Evolutionary conservation across 2,797 vertebrate species (phyloP).

Genomic region (Melanotaenia maccullochi): DNA sequence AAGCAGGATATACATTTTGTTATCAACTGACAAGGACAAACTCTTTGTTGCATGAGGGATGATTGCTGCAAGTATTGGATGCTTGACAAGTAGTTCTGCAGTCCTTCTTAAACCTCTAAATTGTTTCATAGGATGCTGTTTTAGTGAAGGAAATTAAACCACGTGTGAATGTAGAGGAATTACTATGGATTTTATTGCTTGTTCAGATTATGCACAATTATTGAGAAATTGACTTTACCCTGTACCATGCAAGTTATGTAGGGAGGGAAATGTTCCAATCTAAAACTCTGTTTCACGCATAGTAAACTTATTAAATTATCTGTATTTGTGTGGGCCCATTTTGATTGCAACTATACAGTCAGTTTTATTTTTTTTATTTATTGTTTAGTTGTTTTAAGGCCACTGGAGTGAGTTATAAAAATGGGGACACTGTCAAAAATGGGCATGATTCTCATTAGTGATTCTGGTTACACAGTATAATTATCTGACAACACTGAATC

Average conservation of each 20-base stretch:
- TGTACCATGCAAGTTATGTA: neutral
- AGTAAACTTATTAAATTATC: neutral
- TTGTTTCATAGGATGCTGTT: neutral
- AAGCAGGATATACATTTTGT: conserved; percentile 28
- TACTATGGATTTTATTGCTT: neutral
- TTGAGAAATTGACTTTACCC: neutral
- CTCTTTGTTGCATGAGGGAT: conserved; percentile 5
- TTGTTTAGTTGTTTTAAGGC: neutral
- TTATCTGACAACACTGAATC: conserved; percentile 55
- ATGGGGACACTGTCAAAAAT: conserved; percentile 2
- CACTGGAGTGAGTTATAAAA: neutral
- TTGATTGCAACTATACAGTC: neutral
- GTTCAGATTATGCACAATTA: neutral
- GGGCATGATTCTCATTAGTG: conserved; percentile 13
- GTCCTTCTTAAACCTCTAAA: neutral
- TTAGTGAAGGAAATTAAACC: neutral
- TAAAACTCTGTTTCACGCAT: neutral
- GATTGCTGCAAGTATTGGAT: conserved; percentile 38
- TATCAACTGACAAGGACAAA: conserved; percentile 4
- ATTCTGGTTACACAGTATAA: conserved; percentile 21
- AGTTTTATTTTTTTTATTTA: neutral
- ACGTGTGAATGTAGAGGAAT: neutral
- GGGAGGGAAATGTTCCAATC: neutral
- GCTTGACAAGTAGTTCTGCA: conserved; percentile 5
- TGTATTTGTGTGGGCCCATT: neutral